These are phyloP conservation scores for Cherax destructor DNA, from an alignment of 1,140 invertebrate species.

Conservation along the genomic window DNA sequence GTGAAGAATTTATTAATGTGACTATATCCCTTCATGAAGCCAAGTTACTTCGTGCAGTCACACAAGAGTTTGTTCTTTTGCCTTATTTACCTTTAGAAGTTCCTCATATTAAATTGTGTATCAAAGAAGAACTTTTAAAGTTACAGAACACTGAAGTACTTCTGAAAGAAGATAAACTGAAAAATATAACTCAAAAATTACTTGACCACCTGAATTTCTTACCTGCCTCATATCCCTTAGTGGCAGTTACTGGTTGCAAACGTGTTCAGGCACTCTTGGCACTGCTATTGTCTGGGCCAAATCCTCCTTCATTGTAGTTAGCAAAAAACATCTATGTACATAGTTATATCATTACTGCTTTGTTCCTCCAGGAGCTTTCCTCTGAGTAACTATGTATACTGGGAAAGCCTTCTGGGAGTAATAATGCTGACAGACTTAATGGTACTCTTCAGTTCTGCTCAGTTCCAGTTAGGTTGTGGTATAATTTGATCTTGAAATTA, in stretches of 20 bases:
- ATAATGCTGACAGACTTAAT: too few species aligned
- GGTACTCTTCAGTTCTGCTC: too few species aligned
- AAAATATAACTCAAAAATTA: background rate
- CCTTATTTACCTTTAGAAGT: constrained; percentile 18
- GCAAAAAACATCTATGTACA: too few species aligned
- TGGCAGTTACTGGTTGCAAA: constrained; percentile 16
- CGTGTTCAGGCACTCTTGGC: background rate
- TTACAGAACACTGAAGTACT: background rate
- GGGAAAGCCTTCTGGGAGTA: too few species aligned
- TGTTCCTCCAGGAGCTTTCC: too few species aligned
- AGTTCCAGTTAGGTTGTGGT: too few species aligned
- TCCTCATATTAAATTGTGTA: background rate
- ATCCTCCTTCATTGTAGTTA: too few species aligned
- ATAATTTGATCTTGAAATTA: too few species aligned
- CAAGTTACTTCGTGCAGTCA: background rate
- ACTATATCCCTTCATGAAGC: background rate
- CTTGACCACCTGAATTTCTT: constrained; percentile 4
- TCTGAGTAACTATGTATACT: too few species aligned
- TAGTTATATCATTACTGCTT: too few species aligned
- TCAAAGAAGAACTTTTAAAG: constrained; percentile 11
- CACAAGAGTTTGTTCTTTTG: background rate
- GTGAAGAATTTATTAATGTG: constrained; percentile 2
- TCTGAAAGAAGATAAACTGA: background rate
- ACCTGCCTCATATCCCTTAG: background rate
- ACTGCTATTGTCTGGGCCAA: background rate